These are phyloP conservation scores for Procambarus virginalis DNA, from an alignment of 1,140 invertebrate species.

Conservation along the genomic window DNA sequence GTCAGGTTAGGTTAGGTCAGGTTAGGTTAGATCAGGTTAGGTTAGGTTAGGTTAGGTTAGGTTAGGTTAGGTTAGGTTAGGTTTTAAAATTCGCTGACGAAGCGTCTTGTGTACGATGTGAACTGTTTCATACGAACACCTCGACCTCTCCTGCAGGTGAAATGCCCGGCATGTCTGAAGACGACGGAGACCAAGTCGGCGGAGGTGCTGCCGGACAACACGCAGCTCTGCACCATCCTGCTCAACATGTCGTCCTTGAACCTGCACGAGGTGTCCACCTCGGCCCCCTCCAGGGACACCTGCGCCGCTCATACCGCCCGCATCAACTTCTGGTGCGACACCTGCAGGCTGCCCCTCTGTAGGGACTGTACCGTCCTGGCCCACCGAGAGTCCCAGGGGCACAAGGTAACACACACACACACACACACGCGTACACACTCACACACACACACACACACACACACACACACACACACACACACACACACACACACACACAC, in stretches of 20 bases:
- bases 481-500: no score
- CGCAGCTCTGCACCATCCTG: constrained; percentile 62
- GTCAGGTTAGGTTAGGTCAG: no score
- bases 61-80: no score
- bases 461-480: no score
- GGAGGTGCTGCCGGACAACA: constrained; percentile 57
- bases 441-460: no score
- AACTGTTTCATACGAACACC: no score
- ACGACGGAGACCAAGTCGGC: constrained; percentile 48
- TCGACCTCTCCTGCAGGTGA: constrained; percentile 1
- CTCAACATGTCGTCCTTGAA: constrained; percentile 68
- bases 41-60: no score
- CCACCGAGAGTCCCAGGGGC: constrained; percentile 59
- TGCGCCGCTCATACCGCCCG: constrained; percentile 65
- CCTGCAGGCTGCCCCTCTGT: constrained; percentile 65
- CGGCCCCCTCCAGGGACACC: constrained; percentile 55
- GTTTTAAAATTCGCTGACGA: no score
- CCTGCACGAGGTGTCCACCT: constrained; percentile 45
- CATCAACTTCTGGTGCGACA: constrained; percentile 70
- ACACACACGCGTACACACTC: neutral
- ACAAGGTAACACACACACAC: constrained; percentile 51
- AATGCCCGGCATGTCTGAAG: constrained; percentile 37
- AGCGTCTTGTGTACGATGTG: no score
- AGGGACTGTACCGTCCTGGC: constrained; percentile 69
- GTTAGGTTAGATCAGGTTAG: no score